Evolutionary conservation across 2,797 vertebrate species (phyloP).

Genomic region (Chelon auratus): DNA sequence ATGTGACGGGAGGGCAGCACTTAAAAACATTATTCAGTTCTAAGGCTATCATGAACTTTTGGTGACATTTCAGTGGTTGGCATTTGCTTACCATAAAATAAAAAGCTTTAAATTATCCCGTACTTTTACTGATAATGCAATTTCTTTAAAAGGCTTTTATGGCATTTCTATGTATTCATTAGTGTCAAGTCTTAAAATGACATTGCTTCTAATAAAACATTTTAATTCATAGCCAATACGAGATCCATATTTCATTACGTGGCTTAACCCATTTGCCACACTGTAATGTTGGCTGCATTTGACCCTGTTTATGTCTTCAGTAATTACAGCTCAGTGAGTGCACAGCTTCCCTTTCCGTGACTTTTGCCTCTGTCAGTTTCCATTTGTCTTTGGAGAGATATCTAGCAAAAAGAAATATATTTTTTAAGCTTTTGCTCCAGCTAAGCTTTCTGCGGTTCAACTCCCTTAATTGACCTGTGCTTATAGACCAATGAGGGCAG

Average conservation of each 20-base stretch:
- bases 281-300: slow-evolving; percentile 34
- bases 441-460: slow-evolving; percentile 60
- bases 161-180: slow-evolving; percentile 47
- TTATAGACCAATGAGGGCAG: slow-evolving; percentile 63
- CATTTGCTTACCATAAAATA: slow-evolving; percentile 43
- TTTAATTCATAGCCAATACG: slow-evolving; percentile 9
- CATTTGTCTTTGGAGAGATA: slow-evolving; percentile 56
- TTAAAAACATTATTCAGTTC: slow-evolving; percentile 36
- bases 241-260: slow-evolving; percentile 29
- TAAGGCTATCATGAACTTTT: slow-evolving; percentile 37
- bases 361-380: slow-evolving; percentile 50
- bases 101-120: slow-evolving; percentile 36
- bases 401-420: slow-evolving; percentile 37
- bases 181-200: slow-evolving; percentile 36
- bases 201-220: slow-evolving; percentile 26
- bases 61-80: slow-evolving; percentile 58
- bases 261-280: slow-evolving; percentile 21
- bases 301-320: slow-evolving; percentile 59
- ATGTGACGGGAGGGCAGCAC: slow-evolving; percentile 16
- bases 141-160: slow-evolving; percentile 49
- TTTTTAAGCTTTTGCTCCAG: slow-evolving; percentile 64
- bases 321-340: slow-evolving; percentile 40
- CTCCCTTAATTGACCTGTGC: slow-evolving; percentile 71
- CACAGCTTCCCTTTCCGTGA: slow-evolving; percentile 36
- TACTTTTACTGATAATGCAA: slow-evolving; percentile 37